phyloP scores from a whole-genome alignment of 2,113 vertebrate species.

The Aphyosemion australe region DNA sequence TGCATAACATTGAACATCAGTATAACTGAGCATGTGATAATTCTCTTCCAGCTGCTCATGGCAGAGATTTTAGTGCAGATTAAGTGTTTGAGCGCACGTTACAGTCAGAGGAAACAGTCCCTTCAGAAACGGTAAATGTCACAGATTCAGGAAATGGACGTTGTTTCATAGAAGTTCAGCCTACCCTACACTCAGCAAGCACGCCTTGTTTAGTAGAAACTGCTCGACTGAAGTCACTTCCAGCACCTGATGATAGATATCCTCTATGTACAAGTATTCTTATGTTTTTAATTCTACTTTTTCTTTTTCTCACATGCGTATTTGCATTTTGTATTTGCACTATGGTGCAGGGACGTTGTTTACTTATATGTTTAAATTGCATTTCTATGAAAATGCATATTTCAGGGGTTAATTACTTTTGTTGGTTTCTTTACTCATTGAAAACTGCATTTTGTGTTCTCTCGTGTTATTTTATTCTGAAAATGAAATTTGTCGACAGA shows the following conservation, averaged over 20 bases:
- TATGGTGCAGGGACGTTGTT: background rate
- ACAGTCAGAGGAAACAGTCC: conserved; percentile 2
- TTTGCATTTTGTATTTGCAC: background rate
- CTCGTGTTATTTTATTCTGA: background rate
- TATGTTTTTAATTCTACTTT: background rate
- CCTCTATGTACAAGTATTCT: background rate
- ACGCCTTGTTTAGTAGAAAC: background rate
- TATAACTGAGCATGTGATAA: no score
- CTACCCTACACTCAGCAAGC: no score
- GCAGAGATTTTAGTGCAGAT: background rate
- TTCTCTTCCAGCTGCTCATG: no score
- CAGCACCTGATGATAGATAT: background rate
- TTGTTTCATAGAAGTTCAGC: conserved; percentile 26
- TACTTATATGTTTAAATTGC: background rate
- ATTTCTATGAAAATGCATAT: no score
- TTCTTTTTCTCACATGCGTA: no score
- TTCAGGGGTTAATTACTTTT: no score
- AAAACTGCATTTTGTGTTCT: no score
- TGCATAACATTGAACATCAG: no score
- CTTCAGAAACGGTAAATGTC: conserved; percentile 29
- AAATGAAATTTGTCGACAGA: background rate
- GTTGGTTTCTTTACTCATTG: no score
- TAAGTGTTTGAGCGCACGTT: background rate
- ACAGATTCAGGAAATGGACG: conserved; percentile 39
- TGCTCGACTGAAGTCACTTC: background rate